Conservation (phyloP, 2,113 vertebrate species). For the Corythoichthys intestinalis region DNA sequence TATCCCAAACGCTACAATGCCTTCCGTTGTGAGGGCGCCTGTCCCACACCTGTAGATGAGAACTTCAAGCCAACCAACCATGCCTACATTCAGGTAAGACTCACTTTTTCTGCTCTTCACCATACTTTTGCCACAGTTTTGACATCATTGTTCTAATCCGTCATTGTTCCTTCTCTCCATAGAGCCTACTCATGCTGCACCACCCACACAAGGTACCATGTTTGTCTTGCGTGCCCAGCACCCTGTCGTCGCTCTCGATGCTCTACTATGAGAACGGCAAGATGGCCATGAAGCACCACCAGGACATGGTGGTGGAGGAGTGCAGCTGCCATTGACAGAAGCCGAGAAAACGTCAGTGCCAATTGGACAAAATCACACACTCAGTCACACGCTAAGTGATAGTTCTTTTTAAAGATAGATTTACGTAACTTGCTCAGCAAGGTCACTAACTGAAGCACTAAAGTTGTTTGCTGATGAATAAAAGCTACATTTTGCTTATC, state of each 20-base stretch:
- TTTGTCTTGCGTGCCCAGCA: conserved; percentile 76
- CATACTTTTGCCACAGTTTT: background rate
- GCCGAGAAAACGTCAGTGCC: background rate
- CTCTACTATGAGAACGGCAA: conserved; percentile 80
- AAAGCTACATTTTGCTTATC: background rate
- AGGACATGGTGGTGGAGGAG: conserved; percentile 82
- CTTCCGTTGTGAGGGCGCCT: conserved; percentile 80
- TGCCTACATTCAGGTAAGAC: conserved; percentile 83
- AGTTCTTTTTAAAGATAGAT: conserved; percentile 6
- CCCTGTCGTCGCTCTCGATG: conserved; percentile 80
- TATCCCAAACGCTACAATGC: conserved; percentile 81
- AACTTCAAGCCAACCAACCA: conserved; percentile 82
- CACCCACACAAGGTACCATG: conserved; percentile 76
- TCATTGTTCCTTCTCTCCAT: conserved; percentile 27
- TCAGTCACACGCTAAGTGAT: background rate
- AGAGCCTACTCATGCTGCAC: conserved; percentile 83
- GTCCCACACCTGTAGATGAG: conserved; percentile 78
- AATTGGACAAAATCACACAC: background rate
- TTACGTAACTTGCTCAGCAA: background rate
- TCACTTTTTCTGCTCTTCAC: background rate
- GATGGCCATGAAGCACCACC: conserved; percentile 76
- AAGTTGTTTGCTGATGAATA: background rate
- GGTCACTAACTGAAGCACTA: conserved; percentile 43
- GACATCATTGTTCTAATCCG: conserved; percentile 19
- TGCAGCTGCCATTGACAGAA: conserved; percentile 81